These are phyloP conservation scores for Zosterops japonicus DNA, from an alignment of 2,113 vertebrate species.

Conservation along the genomic window DNA sequence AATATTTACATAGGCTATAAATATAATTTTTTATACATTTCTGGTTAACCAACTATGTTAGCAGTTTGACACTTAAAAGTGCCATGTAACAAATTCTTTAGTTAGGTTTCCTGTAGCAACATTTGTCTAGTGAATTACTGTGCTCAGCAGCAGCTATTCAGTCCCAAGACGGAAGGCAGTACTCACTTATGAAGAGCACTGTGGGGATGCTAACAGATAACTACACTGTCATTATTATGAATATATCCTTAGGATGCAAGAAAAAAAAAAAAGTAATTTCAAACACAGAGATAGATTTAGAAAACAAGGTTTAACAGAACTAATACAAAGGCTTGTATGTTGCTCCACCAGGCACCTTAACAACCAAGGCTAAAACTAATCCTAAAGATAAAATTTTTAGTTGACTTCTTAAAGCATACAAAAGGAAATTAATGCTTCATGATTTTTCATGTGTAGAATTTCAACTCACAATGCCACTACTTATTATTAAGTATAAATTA, in stretches of 20 bases:
- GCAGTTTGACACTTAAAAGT: neutral
- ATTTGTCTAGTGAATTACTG: neutral
- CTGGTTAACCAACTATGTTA: neutral
- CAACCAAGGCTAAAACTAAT: neutral
- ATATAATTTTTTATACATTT: neutral
- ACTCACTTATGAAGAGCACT: neutral
- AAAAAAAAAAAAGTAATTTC: neutral
- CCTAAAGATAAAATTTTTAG: neutral
- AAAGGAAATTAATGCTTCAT: neutral
- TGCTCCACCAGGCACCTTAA: neutral
- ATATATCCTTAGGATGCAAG: neutral
- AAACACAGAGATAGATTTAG: neutral
- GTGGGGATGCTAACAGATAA: neutral
- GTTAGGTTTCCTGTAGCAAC: neutral
- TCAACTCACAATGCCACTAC: neutral
- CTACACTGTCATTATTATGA: neutral
- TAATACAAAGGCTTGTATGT: accelerated
- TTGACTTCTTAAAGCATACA: neutral
- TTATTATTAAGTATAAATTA: neutral
- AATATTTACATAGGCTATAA: neutral
- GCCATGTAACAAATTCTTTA: neutral
- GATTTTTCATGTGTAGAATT: neutral
- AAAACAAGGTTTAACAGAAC: neutral
- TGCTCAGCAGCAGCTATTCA: neutral
- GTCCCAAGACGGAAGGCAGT: neutral